phyloP scores from a whole-genome alignment of 2,888 invertebrate genomes.

The Phymatocera aterrima region DNA sequence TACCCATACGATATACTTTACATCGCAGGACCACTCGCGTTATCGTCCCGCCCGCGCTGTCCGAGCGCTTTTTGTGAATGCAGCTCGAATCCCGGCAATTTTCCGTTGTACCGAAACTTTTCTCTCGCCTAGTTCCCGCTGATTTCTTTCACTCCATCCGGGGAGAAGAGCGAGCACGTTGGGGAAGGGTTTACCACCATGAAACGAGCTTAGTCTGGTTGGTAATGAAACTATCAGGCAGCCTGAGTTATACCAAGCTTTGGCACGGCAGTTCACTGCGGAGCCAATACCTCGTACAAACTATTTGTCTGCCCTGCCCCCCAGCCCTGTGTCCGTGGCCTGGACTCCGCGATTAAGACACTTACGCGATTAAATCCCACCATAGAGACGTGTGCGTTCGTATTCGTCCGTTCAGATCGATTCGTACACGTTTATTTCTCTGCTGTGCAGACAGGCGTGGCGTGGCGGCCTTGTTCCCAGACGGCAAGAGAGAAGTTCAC shows the following conservation, averaged over 20 bases:
- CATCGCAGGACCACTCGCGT: not conserved
- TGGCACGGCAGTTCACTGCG: slow-evolving; percentile 48
- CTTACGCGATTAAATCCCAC: slow-evolving; percentile 60
- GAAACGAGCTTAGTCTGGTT: slow-evolving; percentile 52
- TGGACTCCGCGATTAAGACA: slow-evolving; percentile 64
- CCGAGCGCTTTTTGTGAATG: not conserved
- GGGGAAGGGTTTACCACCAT: slow-evolving; percentile 38
- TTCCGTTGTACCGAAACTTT: not conserved
- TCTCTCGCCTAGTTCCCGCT: not conserved
- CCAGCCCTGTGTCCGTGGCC: slow-evolving; percentile 45
- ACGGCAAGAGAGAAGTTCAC: not conserved
- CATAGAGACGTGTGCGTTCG: slow-evolving; percentile 23
- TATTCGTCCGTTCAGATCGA: slow-evolving; percentile 7
- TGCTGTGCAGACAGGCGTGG: slow-evolving; percentile 16
- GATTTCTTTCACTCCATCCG: not conserved
- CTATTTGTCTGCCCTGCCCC: slow-evolving; percentile 63
- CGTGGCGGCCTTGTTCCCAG: not conserved
- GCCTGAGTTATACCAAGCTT: slow-evolving; percentile 65
- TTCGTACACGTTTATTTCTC: slow-evolving; percentile 3
- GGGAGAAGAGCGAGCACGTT: not conserved
- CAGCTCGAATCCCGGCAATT: not conserved
- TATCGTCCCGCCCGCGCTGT: not conserved
- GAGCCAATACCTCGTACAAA: slow-evolving; percentile 53
- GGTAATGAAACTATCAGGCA: slow-evolving; percentile 67
- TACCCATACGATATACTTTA: no score